Base-by-base conservation (phyloP, 2,113 vertebrate genomes). In the Lophura nycthemera region DNA sequence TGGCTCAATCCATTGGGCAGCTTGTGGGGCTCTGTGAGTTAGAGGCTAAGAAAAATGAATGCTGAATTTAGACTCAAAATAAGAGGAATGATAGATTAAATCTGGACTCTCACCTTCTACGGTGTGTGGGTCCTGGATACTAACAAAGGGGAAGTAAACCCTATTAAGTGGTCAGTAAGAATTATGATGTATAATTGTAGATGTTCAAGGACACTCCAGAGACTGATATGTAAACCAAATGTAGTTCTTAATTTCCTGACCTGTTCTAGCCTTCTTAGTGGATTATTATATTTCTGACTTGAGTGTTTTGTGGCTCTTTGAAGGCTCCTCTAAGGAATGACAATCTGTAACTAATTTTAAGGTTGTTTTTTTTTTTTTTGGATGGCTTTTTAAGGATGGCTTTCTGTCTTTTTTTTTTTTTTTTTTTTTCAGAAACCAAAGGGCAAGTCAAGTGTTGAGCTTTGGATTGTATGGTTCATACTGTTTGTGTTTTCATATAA, bases 201-300 rank as follows among this genome's bases (percentile, higher is more conserved):
- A 20, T 95, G 60, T n/a, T 60, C 56, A 83, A 67, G 75, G 87
- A 50, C 38, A 63, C 67, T 96, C 22, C 6, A n/a, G 95, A 92
- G 75, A 74, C 72, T 66, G 72, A 57, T 88, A 60, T 4, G 60
- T 83, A 92, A 92, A 77, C 38, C 75, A 86, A 29, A 42, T 67
- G 52, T 86, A 91, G 57, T 89, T 95, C 69, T 74, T 91, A 74
- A 83, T 93, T 89, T 89, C 71, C 85, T 83, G 52, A n/a, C 56
- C 64, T 88, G 32, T 81, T 95, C 29, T 0, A 78, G n/a, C 56
- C 10, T 11, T 34, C 36, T 73, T 63, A 80, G 67, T 70, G 60
- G 84, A 43, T 80, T 87, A 85, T 50, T 67, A 29, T 66, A 11
- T 73, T 88, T 21, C 61, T 83, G 52, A 13, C 42, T 78, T 52